Conservation (phyloP, 2,797 vertebrate genomes). For the Macropodus opercularis region DNA sequence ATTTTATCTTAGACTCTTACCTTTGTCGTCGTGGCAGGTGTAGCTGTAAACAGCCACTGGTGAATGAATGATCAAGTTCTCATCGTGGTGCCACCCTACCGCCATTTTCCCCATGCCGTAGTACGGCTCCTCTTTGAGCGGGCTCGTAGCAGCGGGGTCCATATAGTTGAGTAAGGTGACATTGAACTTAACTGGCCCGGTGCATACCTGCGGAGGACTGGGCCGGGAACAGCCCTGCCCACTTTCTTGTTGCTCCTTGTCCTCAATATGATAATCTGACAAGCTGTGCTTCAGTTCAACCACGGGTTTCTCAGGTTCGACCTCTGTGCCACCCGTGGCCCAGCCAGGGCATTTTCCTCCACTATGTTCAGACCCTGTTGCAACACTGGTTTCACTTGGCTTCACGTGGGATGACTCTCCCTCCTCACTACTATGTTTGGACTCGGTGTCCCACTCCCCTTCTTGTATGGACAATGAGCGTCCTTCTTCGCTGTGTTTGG, state of each 20-base stretch:
- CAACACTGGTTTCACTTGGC: constrained; percentile 20
- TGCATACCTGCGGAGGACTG: constrained; percentile 55
- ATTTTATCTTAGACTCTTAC: constrained; percentile 54
- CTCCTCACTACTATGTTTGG: constrained; percentile 72
- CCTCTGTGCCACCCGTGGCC: constrained; percentile 30
- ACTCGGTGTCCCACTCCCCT: constrained; percentile 69
- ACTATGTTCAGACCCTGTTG: constrained; percentile 39
- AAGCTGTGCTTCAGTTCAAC: constrained; percentile 69
- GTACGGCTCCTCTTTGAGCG: constrained; percentile 95
- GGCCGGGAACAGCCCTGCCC: constrained; percentile 71
- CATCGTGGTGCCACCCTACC: constrained; percentile 97
- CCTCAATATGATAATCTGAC: constrained; percentile 68
- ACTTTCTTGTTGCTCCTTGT: constrained; percentile 58
- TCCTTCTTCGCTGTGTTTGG: constrained; percentile 78
- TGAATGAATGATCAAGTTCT: constrained; percentile 91
- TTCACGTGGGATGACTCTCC: constrained; percentile 63
- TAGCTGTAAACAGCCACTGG: constrained; percentile 95
- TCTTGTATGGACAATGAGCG: constrained; percentile 67
- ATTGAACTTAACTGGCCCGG: constrained; percentile 82
- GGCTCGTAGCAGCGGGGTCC: constrained; percentile 90
- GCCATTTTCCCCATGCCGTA: constrained; percentile 98
- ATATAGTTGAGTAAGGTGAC: constrained; percentile 97
- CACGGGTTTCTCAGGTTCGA: constrained; percentile 56
- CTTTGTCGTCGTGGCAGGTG: constrained; percentile 83
- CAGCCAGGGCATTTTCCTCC: constrained; percentile 60